A percentile compares a stretch with the other conserved stretches of the same genome.
Conservation (phyloP, 2,888 invertebrate genomes). For the Escarpia spicata region DNA sequence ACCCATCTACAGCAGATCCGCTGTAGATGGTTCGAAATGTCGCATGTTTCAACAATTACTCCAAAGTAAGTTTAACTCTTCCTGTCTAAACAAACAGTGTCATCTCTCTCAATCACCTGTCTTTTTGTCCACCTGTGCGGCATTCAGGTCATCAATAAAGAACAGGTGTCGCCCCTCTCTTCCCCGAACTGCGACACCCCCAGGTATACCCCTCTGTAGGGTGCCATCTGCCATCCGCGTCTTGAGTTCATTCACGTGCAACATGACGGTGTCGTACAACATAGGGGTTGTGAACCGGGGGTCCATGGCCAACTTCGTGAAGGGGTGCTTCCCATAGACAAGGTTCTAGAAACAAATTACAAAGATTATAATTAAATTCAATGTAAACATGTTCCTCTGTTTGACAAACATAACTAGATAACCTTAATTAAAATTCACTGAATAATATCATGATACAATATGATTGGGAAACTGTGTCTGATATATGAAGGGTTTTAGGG, state of each 20-base stretch:
- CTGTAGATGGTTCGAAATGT: too few relatives aligned
- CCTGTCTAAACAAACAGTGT: too few relatives aligned
- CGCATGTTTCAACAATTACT: too few relatives aligned
- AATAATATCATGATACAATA: not conserved
- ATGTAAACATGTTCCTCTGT: not conserved
- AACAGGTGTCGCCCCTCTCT: constrained; percentile 51
- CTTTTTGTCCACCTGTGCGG: constrained; percentile 32
- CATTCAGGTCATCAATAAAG: constrained; percentile 62
- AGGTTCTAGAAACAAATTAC: constrained; percentile 47
- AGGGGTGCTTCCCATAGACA: constrained; percentile 51
- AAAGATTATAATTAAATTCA: not conserved
- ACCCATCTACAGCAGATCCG: too few relatives aligned
- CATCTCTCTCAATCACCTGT: constrained; percentile 25
- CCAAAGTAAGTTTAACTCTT: too few relatives aligned
- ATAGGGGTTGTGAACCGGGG: constrained; percentile 51
- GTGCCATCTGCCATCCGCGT: not conserved
- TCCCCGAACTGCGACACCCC: constrained; percentile 26
- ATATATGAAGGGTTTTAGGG: too few relatives aligned
- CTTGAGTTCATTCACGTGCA: constrained; percentile 28
- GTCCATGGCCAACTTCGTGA: constrained; percentile 55
- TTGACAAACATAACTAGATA: not conserved
- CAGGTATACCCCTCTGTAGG: not conserved
- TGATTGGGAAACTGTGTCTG: too few relatives aligned
- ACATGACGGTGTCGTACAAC: constrained; percentile 52
- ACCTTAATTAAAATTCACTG: not conserved